phyloP scores from a whole-genome alignment of 1,140 invertebrate genomes.

The Phortica variegata region DNA sequence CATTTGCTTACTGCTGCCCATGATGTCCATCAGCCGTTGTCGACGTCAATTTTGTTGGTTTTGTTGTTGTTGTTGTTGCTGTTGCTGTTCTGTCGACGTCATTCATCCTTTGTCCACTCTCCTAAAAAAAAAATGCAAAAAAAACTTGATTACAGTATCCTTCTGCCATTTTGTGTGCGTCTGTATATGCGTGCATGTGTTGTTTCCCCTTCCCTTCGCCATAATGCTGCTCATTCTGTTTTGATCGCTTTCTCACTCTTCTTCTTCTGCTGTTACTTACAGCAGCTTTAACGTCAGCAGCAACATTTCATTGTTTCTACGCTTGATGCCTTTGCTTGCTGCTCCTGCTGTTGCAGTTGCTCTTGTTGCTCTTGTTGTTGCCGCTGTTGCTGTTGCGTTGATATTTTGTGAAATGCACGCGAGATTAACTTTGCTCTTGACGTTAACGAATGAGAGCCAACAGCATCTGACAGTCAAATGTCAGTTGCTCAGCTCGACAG shows the following conservation, averaged over 20 bases:
- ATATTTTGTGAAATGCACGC: slow-evolving; percentile 49
- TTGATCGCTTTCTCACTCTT: no score
- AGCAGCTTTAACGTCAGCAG: not conserved
- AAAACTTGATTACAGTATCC: slow-evolving; percentile 40
- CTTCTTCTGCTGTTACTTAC: not conserved
- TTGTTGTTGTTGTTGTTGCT: slow-evolving; percentile 21
- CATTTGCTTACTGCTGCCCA: no score
- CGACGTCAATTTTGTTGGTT: slow-evolving; percentile 11
- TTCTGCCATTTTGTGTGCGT: slow-evolving; percentile 36
- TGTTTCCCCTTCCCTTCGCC: no score
- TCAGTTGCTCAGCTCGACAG: slow-evolving; percentile 41
- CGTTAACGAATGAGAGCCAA: slow-evolving; percentile 54
- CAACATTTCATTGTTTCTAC: no score
- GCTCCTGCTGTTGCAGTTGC: not conserved
- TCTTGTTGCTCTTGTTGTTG: not conserved
- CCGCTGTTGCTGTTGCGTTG: slow-evolving; percentile 19
- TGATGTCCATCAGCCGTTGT: slow-evolving; percentile 37
- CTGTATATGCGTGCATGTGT: slow-evolving; percentile 22
- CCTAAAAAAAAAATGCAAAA: slow-evolving; percentile 20
- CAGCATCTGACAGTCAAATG: slow-evolving; percentile 53
- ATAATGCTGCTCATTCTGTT: no score
- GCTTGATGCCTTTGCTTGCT: not conserved
- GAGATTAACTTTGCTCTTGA: slow-evolving; percentile 50
- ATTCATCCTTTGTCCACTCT: slow-evolving; percentile 10
- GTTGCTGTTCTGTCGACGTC: slow-evolving; percentile 12